Percentiles rank a stretch among this genome's conserved stretches.
These are phyloP conservation scores for Drosophila auraria DNA, from an alignment of 1,140 invertebrate genomes.

Conservation along the genomic window DNA sequence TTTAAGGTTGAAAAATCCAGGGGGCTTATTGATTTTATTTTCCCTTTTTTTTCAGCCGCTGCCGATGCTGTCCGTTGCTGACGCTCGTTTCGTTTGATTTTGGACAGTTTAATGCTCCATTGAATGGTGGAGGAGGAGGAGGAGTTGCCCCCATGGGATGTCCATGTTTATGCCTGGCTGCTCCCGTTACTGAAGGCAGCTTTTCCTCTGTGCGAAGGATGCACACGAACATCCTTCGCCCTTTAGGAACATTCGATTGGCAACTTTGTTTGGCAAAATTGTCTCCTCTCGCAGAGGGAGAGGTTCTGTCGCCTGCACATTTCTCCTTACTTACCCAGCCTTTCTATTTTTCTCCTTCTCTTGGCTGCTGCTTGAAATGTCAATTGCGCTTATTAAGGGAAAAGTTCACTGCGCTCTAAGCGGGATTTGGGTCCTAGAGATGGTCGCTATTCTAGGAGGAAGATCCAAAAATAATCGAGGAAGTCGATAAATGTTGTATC, in stretches of 20 bases:
- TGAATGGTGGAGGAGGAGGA: constrained; percentile 26
- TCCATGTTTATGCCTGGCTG: constrained; percentile 50
- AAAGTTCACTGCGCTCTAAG: constrained; percentile 66
- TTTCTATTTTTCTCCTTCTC: not conserved
- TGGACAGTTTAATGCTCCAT: constrained; percentile 70
- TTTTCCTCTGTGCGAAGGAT: not conserved
- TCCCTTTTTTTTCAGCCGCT: not conserved
- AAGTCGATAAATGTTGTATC: too few relatives aligned
- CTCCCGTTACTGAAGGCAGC: constrained; percentile 3
- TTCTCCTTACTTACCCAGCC: constrained; percentile 10
- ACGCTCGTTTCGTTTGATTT: constrained; percentile 48
- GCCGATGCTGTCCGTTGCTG: constrained; percentile 6
- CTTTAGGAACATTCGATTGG: constrained; percentile 34
- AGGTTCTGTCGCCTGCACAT: constrained; percentile 9
- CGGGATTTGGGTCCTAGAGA: constrained; percentile 10
- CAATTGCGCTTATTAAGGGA: constrained; percentile 73
- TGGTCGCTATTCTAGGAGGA: not conserved
- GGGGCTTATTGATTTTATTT: constrained; percentile 63
- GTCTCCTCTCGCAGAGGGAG: constrained; percentile 3
- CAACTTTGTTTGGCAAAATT: constrained; percentile 54
- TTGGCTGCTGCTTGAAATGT: constrained; percentile 53
- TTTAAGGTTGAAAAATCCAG: constrained; percentile 49
- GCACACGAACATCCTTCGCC: constrained; percentile 39
- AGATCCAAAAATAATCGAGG: not conserved
- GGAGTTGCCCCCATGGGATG: constrained; percentile 24